These are phyloP conservation scores for Hydrochoerus hydrochaeris DNA, from an alignment of 2,113 vertebrate species.

Conservation along the genomic window DNA sequence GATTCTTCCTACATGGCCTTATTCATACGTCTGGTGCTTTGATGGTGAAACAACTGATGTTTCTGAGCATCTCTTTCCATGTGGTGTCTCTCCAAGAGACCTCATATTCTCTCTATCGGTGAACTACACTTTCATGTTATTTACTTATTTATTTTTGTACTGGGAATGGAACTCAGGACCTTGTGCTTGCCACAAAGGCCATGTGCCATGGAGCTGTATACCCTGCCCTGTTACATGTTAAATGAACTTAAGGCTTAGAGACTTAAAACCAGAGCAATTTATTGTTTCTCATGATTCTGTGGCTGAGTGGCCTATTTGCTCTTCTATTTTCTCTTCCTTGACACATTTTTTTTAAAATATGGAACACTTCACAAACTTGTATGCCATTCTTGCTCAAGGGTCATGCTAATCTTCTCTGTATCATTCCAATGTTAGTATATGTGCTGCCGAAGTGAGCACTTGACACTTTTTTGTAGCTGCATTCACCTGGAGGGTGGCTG, in stretches of 20 bases:
- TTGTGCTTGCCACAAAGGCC: too few species aligned
- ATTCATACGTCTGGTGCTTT: background rate
- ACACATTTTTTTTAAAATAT: background rate
- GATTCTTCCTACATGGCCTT: background rate
- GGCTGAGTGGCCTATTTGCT: background rate
- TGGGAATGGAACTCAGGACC: too few species aligned
- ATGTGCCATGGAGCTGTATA: too few species aligned
- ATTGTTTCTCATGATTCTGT: constrained; percentile 13
- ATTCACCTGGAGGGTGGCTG: background rate
- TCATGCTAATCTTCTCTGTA: too few species aligned
- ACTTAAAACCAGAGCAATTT: constrained; percentile 27
- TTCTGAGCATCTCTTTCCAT: background rate
- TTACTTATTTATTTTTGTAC: background rate
- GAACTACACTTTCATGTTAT: background rate
- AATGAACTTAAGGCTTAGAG: background rate
- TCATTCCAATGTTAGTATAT: too few species aligned
- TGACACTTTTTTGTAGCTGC: background rate
- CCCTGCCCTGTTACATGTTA: background rate
- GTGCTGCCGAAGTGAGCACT: too few species aligned
- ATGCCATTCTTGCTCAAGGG: too few species aligned
- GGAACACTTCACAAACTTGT: too few species aligned
- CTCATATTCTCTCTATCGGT: background rate
- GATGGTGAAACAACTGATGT: background rate
- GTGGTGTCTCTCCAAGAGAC: background rate
- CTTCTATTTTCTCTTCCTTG: background rate